Base-by-base conservation (phyloP, 2,797 vertebrate genomes). In the Hylomyscus alleni region DNA sequence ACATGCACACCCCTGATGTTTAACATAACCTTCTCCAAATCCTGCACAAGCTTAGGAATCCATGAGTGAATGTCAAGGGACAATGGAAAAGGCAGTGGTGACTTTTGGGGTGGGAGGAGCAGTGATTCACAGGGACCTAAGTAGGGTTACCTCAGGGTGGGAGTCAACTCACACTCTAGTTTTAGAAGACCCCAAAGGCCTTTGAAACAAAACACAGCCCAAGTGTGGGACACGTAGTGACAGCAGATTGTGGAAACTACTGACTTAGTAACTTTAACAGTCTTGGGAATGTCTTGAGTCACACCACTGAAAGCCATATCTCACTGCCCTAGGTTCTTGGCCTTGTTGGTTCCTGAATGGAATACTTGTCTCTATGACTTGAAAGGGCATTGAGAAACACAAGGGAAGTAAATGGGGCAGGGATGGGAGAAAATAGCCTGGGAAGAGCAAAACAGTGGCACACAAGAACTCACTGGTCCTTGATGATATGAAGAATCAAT, bases 371-470 rank as follows among this genome's bases (percentile, higher is more conserved):
- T 95, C 89, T 81, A 85, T 10, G 22, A 0, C 85, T 73, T 96
- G 54, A 91, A 97, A 84, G 87, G 47, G 37, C 44, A 73, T 91
- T 92, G 78, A 77, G 62, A 92, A 92, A 93, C 78, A 76, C 76
- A 40, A 89, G 83, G 50, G 84, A 26, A 47, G 72, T 6, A 84
- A 86, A 77, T 0, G 5, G n/a, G 75, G 78, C 1, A 15, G 29
- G 9, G 15, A 31, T 3, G 34, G 34, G 47, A 86, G 24, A 9
- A 54, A n/a, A 86, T 8, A 52, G 56, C 72, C 4, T 13, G 40
- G 20, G 52, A 80, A 73, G 50, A 82, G 29, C 34, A 58, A 31
- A 78, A 87, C 4, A 9, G 58, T 34, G 54, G 67, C 54, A 58
- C 22, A 3, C 6, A 80, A 82, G 17, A 93, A 62, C 13, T 80